Evolutionary conservation across 2,888 invertebrate species (phyloP), one percentile per base, ranked within the genome.

Genomic region (Heliconius hortense): DNA sequence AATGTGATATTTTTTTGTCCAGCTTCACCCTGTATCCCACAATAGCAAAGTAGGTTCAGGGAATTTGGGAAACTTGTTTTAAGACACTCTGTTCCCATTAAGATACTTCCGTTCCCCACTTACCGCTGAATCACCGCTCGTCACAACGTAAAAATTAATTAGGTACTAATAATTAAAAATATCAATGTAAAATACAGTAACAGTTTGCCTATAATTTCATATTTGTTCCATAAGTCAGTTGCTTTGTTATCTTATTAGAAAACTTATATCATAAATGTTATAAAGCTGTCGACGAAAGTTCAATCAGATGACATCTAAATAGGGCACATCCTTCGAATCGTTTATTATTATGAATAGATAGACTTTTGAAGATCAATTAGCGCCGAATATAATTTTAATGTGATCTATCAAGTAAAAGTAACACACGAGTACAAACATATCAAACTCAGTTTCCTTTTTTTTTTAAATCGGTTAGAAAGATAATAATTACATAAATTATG

Each of bases 401-500:
- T 24, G 15, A 7, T 59, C 24, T 35, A 53, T 43, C 48, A 26
- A 68, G 21, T 53, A 53, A n/a, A 56, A 56, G 11, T n/a, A 35
- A 21, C 21, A 48, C 21, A 48, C 35, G 1, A 35, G 31, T 31
- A 31, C 48, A 48, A 48, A 48, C 48, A 48, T 48, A 18, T 48
- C 21, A 48, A 21, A 48, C 21, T 21, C 21, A 48, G 7, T 7
- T 21, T 1, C 48, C 48, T 21, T 21, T 48, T 48, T n/a, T 48
- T 48, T 48, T 5, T 10, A 35, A 35, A 10, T 35, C 35, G 8
- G n/a, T n/a, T 48, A 68, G 39, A 56, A 31, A 66, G 75, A 75
- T 75, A 71, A 71, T 64, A 64, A 66, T 43, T 21, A 31, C 74
- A 70, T 74, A 35, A 75, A 71, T 66, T 66, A 71, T 75, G 59